Evolutionary conservation across 2,888 invertebrate species (phyloP).

Genomic region (Pristionchus fissidentatus): DNA sequence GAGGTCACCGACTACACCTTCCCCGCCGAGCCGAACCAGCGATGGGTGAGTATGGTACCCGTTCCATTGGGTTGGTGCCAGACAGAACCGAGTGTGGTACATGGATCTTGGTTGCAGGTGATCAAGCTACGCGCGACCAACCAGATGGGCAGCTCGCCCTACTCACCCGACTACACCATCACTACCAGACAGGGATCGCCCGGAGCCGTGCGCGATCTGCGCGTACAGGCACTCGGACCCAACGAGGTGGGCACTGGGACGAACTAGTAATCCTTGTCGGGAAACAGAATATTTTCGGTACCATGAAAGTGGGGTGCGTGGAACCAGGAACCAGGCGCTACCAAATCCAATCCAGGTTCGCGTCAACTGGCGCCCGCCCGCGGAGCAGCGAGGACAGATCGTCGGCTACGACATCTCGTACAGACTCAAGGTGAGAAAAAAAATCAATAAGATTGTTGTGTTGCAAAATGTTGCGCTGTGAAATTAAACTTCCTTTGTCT

Average conservation of each 20-base stretch:
- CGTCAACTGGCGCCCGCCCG: conserved; percentile 74
- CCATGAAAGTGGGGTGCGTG: no score
- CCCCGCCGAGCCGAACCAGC: conserved; percentile 74
- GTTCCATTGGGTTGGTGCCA: no score
- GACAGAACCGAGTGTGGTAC: no score
- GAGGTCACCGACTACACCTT: conserved; percentile 75
- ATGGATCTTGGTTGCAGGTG: no score
- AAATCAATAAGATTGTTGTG: no score
- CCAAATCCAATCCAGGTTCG: conserved; percentile 54
- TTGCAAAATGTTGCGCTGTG: neutral
- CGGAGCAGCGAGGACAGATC: conserved; percentile 71
- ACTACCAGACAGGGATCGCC: conserved; percentile 75
- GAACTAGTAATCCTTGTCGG: no score
- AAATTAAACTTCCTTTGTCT: conserved; percentile 55
- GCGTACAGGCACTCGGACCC: conserved; percentile 67
- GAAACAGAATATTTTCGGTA: no score
- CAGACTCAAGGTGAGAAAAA: conserved; percentile 52
- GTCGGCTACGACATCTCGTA: conserved; percentile 76
- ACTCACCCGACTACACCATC: conserved; percentile 72
- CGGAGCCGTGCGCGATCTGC: conserved; percentile 72
- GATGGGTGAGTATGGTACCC: conserved; percentile 68
- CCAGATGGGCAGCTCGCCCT: conserved; percentile 64
- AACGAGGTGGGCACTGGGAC: conserved; percentile 62
- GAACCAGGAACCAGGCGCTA: neutral
- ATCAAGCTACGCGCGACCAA: conserved; percentile 68